A percentile compares a stretch with the other conserved stretches of the same genome.
phyloP scores from a whole-genome alignment of 2,888 invertebrate species.

The Meghimatium bilineatum region DNA sequence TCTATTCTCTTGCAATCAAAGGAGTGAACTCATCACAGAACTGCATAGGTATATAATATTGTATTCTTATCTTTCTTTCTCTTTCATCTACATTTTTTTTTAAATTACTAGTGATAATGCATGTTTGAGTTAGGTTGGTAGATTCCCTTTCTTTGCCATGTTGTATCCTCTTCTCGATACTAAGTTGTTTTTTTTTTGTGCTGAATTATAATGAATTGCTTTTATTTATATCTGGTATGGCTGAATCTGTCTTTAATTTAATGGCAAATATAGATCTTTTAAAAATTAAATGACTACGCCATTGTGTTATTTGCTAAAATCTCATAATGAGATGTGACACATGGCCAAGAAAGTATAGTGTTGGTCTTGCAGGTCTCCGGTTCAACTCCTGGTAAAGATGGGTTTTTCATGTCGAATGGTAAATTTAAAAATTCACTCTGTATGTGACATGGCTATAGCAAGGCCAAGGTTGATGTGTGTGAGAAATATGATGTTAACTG shows the following conservation, averaged over 20 bases:
- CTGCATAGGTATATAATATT: slow-evolving; percentile 46
- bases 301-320: no score
- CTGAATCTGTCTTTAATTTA: neutral
- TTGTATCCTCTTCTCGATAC: slow-evolving; percentile 1
- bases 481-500: no score
- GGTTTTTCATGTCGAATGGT: no score
- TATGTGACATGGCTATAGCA: no score
- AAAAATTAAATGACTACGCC: no score
- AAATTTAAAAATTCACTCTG: no score
- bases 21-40: slow-evolving; percentile 44
- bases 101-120: neutral
- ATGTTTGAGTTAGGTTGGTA: neutral
- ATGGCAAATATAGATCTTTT: neutral
- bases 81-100: neutral
- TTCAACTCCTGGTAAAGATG: no score
- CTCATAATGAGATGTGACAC: no score
- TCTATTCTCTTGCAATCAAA: slow-evolving; percentile 18
- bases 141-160: neutral
- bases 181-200: neutral
- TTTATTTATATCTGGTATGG: neutral
- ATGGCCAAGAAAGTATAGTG: no score
- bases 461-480: no score
- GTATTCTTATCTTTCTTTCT: slow-evolving; percentile 16
- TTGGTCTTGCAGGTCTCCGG: no score
- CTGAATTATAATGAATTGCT: neutral